Evolutionary conservation across 2,888 invertebrate genomes (phyloP), one percentile per base, ranked within the genome.

Genomic region (Priocnemis perturbator): DNA sequence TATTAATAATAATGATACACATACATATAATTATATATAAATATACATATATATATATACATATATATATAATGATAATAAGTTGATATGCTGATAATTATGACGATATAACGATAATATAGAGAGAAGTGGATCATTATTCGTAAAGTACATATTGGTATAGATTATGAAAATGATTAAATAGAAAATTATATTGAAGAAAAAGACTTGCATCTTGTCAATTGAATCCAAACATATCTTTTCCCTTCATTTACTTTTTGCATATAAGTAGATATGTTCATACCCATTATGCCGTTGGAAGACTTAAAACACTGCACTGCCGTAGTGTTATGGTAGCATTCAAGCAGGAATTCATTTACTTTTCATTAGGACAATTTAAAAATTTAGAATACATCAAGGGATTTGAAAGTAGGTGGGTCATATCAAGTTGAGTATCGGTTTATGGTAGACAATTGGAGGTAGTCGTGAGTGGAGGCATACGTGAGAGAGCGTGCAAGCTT

Each of bases 71-170:
- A 83, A 83, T 83, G 85, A 85, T 84, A 80, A 83, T 87, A 87
- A 86, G 87, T 86, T 86, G 85, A 85, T 84, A 87, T 81, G 78
- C 80, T 84, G 82, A 85, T 85, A 73, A 84, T 79, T 81, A 86
- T 79, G 64, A 84, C 79, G 77, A 84, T 83, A 84, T 78, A 74
- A 73, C 70, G 67, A 81, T 81, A 81, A 83, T 78, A 83, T 83
- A 86, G 79, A 83, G 69, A 82, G 78, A 85, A 83, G 81, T 82
- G 82, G 80, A 86, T 86, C 84, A 86, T 84, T 85, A 84, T 85
- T 85, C 85, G 76, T 86, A 85, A 84, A 85, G 79, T 85, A 84
- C 80, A 83, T 79, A 82, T 74, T 83, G 83, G 82, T 84, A 84
- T 83, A 84, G 85, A 85, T 82, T 85, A 86, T 83, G 83, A 83